Conservation (phyloP, 2,797 vertebrate species). For the Bovichtus diacanthus region DNA sequence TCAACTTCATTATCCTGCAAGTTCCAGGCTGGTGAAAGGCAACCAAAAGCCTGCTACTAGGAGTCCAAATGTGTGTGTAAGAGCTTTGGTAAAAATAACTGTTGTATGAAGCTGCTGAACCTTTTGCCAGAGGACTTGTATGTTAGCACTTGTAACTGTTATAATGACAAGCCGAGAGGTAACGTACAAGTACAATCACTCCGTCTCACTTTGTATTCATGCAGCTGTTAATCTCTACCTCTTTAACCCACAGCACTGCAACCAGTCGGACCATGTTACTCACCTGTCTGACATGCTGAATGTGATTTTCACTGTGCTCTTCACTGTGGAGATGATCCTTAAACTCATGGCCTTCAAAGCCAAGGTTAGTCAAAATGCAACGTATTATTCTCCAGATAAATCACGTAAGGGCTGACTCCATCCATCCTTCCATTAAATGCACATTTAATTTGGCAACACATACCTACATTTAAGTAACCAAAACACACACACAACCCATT, state of each 20-base stretch:
- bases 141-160: not conserved
- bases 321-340: slow-evolving; percentile 94
- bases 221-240: not conserved
- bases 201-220: not conserved
- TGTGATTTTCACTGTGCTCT: slow-evolving; percentile 93
- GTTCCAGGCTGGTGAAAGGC: not conserved
- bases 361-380: slow-evolving; percentile 77
- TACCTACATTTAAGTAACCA: too few relatives aligned
- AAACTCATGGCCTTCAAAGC: slow-evolving; percentile 96
- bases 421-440: not conserved
- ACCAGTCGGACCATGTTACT: slow-evolving; percentile 92
- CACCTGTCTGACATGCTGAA: slow-evolving; percentile 93
- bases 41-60: not conserved
- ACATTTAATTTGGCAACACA: too few relatives aligned
- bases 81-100: not conserved
- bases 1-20: too few relatives aligned
- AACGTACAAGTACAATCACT: not conserved
- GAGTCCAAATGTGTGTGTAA: not conserved
- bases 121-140: not conserved
- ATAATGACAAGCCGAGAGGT: not conserved
- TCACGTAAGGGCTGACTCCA: not conserved
- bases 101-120: not conserved
- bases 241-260: slow-evolving; percentile 88
- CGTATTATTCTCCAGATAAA: not conserved
- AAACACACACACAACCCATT: not conserved